phyloP scores from a whole-genome alignment of 2,797 vertebrate genomes.

The Sphaeramia orbicularis region DNA sequence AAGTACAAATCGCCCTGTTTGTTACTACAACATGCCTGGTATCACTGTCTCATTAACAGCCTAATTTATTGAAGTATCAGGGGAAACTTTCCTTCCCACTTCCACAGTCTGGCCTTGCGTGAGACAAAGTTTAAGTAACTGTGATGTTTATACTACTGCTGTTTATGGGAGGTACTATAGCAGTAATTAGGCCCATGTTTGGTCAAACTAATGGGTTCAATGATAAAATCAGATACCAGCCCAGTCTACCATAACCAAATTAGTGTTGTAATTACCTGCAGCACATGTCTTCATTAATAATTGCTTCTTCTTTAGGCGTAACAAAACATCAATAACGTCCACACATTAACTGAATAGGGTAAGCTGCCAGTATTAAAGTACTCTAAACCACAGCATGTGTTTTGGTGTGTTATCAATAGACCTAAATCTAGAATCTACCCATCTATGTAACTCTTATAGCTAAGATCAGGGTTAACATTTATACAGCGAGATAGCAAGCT shows the following conservation, averaged over 20 bases:
- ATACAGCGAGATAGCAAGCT: conserved; percentile 7
- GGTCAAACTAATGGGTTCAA: conserved; percentile 72
- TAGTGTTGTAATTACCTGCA: conserved; percentile 77
- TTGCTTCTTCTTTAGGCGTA: conserved; percentile 60
- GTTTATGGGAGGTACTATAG: conserved; percentile 37
- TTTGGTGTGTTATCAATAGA: conserved; percentile 32
- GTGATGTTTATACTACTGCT: conserved; percentile 17
- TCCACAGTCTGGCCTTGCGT: conserved; percentile 9
- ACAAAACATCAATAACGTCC: conserved; percentile 72
- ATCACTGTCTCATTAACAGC: background rate
- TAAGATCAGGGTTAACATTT: conserved; percentile 35
- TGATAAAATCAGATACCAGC: conserved; percentile 72
- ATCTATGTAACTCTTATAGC: background rate
- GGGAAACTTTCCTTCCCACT: background rate
- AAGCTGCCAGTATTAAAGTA: conserved; percentile 51
- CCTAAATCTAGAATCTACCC: conserved; percentile 8
- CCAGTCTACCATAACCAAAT: conserved; percentile 75
- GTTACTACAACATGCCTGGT: background rate
- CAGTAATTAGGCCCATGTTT: conserved; percentile 66
- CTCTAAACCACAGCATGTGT: conserved; percentile 20
- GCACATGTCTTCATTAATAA: conserved; percentile 78
- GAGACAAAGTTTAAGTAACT: conserved; percentile 13
- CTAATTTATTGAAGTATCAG: conserved; percentile 2
- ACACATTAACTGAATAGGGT: conserved; percentile 65
- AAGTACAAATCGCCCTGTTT: conserved; percentile 19